A percentile compares a stretch with the other conserved stretches of the same genome.
These are phyloP conservation scores for Distichodus sexfasciatus DNA, from an alignment of 2,797 vertebrate genomes.

Conservation along the genomic window DNA sequence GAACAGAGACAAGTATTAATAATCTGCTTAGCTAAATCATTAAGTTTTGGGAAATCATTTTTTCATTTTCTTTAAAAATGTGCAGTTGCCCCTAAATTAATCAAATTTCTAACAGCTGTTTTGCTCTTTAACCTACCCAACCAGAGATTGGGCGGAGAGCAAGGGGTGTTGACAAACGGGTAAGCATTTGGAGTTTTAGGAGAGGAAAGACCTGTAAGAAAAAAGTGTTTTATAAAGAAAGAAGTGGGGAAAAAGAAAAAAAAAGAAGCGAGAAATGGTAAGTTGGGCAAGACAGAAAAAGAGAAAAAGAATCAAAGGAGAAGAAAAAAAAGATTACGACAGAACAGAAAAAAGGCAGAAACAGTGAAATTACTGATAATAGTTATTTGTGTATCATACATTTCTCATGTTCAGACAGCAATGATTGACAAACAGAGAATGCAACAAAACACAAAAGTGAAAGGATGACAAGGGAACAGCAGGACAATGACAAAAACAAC, in stretches of 20 bases:
- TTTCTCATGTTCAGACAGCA: slow-evolving; percentile 13
- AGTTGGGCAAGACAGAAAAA: not conserved
- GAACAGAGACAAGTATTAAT: no score
- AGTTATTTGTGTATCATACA: not conserved
- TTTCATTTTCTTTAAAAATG: no score
- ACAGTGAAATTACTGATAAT: not conserved
- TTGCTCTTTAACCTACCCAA: slow-evolving; percentile 62
- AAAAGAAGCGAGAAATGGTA: not conserved
- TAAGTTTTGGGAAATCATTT: no score
- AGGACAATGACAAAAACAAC: slow-evolving; percentile 4
- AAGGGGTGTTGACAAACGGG: slow-evolving; percentile 55
- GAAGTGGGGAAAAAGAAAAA: not conserved
- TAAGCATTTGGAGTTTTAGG: slow-evolving; percentile 49
- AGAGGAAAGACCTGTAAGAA: slow-evolving; percentile 63
- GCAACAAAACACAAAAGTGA: slow-evolving; percentile 9
- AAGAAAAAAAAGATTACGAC: not conserved
- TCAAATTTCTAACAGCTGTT: no score
- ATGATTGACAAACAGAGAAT: slow-evolving; percentile 6
- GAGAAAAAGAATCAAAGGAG: not conserved
- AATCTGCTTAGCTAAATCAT: no score
- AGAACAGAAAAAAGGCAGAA: not conserved
- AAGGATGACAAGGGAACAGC: not conserved
- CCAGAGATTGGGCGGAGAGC: slow-evolving; percentile 67
- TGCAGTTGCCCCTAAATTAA: no score
- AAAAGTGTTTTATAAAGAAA: slow-evolving; percentile 8